These are phyloP conservation scores for Oscheius onirici DNA, from an alignment of 2,888 invertebrate genomes.

Conservation along the genomic window DNA sequence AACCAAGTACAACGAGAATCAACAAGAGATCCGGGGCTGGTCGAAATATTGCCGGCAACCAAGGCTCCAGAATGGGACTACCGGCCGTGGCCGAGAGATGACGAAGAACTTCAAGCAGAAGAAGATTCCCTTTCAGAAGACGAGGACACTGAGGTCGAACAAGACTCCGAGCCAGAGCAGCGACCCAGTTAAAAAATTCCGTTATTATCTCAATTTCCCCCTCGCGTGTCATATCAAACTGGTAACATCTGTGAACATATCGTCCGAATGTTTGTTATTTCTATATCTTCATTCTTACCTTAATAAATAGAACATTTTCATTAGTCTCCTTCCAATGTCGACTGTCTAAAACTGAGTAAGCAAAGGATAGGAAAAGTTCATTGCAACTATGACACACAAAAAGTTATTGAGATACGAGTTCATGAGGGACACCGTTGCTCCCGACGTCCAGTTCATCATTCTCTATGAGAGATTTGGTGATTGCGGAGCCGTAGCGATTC, in stretches of 20 bases:
- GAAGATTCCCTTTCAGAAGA: no score
- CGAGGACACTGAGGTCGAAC: no score
- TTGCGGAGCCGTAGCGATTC: conserved; percentile 47
- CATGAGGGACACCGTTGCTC: conserved; percentile 6
- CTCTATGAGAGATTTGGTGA: background rate
- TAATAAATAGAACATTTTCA: background rate
- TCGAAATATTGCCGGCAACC: background rate
- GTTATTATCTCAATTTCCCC: no score
- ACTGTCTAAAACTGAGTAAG: background rate
- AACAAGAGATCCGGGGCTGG: background rate
- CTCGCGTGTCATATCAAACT: no score
- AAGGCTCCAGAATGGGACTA: conserved; percentile 12
- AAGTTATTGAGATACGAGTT: conserved; percentile 17
- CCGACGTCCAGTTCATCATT: conserved; percentile 10
- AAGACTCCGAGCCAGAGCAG: no score
- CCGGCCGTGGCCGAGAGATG: background rate
- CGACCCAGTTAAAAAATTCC: no score
- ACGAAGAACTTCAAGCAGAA: no score
- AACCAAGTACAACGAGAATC: conserved; percentile 17
- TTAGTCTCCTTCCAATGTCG: background rate
- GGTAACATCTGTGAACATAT: no score
- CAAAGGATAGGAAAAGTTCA: background rate
- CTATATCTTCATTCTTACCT: background rate
- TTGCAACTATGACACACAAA: conserved; percentile 13
- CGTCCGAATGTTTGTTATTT: background rate